Evolutionary conservation across 2,888 invertebrate genomes (phyloP), one percentile per base, ranked within the genome.

Genomic region (Morinoia aosen): DNA sequence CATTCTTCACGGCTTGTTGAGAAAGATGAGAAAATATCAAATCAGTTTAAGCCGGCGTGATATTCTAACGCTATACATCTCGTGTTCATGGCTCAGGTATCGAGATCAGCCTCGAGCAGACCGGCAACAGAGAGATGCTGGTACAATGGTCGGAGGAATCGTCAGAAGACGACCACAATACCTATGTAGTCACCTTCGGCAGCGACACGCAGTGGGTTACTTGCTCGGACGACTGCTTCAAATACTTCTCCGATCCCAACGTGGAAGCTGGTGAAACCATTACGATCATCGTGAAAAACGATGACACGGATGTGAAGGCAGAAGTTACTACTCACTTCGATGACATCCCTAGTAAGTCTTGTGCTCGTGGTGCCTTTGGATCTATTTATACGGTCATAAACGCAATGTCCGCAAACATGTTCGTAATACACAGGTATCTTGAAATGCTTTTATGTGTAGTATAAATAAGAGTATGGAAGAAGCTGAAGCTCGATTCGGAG

Each of bases 311-410:
- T 14, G 14, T 4, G 12, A 40, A 11, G 40, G 33, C 0, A 12
- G 39, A 11, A 5, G 90, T 48, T 12, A 12, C 14, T 25, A 8
- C 19, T 40, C 8, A 40, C 48, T 90, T 90, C 48, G 39, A 16
- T 90, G 90, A 90, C 90, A 48, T 90, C 19, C 90, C 90, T 39
- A 90, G 90, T 90, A 16, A 90, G 90, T 88, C 12, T 48, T 48
- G 48, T 48, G 48, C 5, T 48, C 48, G 48, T 48, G 48, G 48
- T 48, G 48, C 48, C 48, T 48, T 2, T 48, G 48, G 48, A 48
- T 48, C 48, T 48, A 48, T 48, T 48, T 5, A 48, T 48, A 48
- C 2, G 48, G 48, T 48, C 5, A 48, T 48, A 48, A 48, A 48
- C 48, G 48, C 48, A 48, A 48, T 4, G 48, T 48, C 48, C 48